Conservation (phyloP, 2,888 invertebrate genomes). For the Acronicta aceris region DNA sequence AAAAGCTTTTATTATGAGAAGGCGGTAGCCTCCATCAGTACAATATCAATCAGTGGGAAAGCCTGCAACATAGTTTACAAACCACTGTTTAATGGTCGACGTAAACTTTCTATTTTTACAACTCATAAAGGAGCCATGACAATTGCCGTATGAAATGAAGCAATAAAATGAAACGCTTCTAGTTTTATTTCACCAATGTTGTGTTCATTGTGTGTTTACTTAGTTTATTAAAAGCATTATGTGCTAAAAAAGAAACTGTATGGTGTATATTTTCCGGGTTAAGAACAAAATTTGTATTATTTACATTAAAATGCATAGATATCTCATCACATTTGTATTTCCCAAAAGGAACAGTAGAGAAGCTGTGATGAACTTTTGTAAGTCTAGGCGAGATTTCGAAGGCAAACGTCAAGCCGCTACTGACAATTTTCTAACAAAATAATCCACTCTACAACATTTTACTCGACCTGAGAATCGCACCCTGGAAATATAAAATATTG, state of each 20-base stretch:
- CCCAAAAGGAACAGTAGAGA: background rate
- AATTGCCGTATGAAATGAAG: slow-evolving; percentile 43
- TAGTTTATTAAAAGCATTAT: slow-evolving; percentile 33
- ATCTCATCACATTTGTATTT: no score
- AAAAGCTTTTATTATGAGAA: no score
- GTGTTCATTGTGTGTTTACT: slow-evolving; percentile 29
- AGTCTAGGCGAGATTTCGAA: no score
- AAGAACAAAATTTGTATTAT: no score
- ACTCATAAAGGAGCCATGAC: slow-evolving; percentile 47
- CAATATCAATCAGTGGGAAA: slow-evolving; percentile 48
- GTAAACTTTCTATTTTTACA: slow-evolving; percentile 51
- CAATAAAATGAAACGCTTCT: slow-evolving; percentile 43
- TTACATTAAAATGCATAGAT: no score
- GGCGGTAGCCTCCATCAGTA: background rate
- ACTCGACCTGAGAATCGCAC: no score
- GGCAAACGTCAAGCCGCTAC: no score
- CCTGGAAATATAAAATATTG: no score
- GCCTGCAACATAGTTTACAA: slow-evolving; percentile 51
- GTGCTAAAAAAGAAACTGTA: background rate
- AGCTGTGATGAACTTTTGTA: no score
- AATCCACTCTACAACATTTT: no score
- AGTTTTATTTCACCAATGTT: slow-evolving; percentile 33
- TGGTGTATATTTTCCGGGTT: no score
- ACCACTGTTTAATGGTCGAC: slow-evolving; percentile 37
- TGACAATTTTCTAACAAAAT: no score